Evolutionary conservation across 2,113 vertebrate genomes (phyloP), one percentile per base, ranked within the genome.

Genomic region (Grammomys surdaster): DNA sequence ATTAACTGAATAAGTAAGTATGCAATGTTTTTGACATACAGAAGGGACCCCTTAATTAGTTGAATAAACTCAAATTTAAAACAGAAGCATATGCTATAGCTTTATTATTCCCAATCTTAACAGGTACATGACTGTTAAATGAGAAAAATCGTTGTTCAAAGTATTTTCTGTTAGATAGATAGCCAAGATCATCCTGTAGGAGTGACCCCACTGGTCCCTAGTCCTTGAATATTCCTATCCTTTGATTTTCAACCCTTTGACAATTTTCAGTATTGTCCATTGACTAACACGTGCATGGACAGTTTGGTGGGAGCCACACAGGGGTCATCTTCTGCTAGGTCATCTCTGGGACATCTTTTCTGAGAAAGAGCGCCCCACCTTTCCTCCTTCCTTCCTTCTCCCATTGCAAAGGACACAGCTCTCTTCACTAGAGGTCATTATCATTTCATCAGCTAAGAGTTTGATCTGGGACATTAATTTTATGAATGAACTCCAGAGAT

Each of bases 21-120:
- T 88, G 17, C 6, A 40, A 76, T 69, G 78, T 72, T 82, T 51
- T 87, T 81, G 54, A 82, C 58, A 88, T 24, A 46, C 28, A 28
- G 13, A 51, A 89, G 26, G 22, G 31, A 12, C 33, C 89, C 51
- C 5, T 36, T 85, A 85, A 96, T 73, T 20, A 28, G 46, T 8
- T 93, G 70, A 80, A 56, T 81, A 33, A 91, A 93, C 93, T 91
- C 43, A 89, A 86, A 87, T 77, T 58, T 40, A 65, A 12, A 33
- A 40, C 72, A 72, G 69, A 40, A 20, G 40, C 81, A 22, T 22
- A 11, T 46, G 51, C 22, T 40, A 26, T 22, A 73, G 5, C 17
- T 78, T 76, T 94, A 69, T 86, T 93, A 6, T 56, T 95, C 46
- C n/a, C 24, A 43, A 22, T 88, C 19, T 82, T 51, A 88, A 88